phyloP scores from a whole-genome alignment of 1,140 invertebrate genomes.

The Pseudomyrmex cubaensis region DNA sequence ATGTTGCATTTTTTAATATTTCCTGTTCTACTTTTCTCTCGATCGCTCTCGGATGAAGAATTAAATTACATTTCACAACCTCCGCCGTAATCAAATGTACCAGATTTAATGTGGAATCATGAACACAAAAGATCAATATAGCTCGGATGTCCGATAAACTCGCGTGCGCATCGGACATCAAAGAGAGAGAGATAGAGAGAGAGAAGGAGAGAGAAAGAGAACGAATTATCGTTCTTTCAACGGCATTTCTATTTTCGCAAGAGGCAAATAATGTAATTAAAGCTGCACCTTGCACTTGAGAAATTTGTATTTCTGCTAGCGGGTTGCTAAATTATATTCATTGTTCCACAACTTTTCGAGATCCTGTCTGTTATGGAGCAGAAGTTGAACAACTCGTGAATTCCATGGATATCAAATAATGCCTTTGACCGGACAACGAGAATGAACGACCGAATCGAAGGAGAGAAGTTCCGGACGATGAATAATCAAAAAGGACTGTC shows the following conservation, averaged over 20 bases:
- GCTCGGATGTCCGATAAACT: not conserved
- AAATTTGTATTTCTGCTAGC: too few species aligned
- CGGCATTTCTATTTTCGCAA: not conserved
- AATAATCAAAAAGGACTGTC: not conserved
- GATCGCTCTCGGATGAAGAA: not conserved
- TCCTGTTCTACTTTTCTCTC: not conserved
- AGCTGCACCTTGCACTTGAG: too few species aligned
- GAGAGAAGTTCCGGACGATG: conserved; percentile 2
- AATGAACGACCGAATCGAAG: not conserved
- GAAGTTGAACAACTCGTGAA: not conserved
- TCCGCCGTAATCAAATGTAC: conserved; percentile 19
- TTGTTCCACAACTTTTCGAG: not conserved
- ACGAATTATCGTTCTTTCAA: conserved; percentile 8
- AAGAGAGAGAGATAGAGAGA: too few species aligned
- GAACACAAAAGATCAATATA: conserved; percentile 1
- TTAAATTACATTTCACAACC: not conserved
- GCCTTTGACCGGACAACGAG: not conserved
- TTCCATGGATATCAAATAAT: not conserved
- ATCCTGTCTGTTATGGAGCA: not conserved
- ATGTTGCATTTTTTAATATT: too few species aligned
- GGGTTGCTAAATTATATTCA: not conserved
- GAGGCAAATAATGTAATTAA: not conserved
- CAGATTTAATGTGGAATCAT: conserved; percentile 13
- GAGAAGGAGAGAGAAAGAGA: not conserved
- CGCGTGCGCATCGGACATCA: not conserved